Percentiles rank a stretch among this genome's conserved stretches.
These are phyloP conservation scores for Palythoa heliodiscus DNA, from an alignment of 92 coral and sea anemone genomes.

Conservation along the genomic window DNA sequence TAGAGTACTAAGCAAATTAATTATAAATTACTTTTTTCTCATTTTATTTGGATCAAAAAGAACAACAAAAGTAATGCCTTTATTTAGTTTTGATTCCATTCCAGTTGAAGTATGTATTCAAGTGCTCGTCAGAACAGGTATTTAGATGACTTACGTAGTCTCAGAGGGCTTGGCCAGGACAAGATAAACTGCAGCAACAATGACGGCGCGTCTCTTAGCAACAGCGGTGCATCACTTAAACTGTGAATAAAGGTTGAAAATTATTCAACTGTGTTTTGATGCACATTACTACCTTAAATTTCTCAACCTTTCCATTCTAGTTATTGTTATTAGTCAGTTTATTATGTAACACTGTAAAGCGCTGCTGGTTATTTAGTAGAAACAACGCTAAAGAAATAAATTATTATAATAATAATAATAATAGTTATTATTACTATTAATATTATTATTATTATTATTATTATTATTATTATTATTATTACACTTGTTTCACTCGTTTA, in stretches of 20 bases:
- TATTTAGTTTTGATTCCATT: not conserved
- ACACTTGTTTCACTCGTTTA: no score
- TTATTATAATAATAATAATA: no score
- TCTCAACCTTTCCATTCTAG: not conserved
- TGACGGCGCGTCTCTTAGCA: constrained; percentile 87
- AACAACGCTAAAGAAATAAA: no score
- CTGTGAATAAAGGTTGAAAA: not conserved
- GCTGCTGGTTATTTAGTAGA: no score
- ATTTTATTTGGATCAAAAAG: no score
- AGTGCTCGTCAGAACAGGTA: not conserved
- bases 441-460: no score
- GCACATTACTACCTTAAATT: not conserved
- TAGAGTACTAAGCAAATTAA: no score
- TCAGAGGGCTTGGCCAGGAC: constrained; percentile 87
- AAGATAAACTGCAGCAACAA: constrained; percentile 82
- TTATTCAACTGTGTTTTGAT: not conserved
- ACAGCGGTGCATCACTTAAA: constrained; percentile 57
- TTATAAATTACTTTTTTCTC: no score
- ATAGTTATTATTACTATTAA: no score
- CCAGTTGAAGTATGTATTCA: not conserved
- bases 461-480: no score
- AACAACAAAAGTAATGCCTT: no score
- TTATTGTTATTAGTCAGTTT: no score
- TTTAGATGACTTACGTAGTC: constrained; percentile 63
- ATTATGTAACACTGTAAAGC: not conserved